Evolutionary conservation across 2,888 invertebrate genomes (phyloP).

Genomic region (Plebejus melissa): DNA sequence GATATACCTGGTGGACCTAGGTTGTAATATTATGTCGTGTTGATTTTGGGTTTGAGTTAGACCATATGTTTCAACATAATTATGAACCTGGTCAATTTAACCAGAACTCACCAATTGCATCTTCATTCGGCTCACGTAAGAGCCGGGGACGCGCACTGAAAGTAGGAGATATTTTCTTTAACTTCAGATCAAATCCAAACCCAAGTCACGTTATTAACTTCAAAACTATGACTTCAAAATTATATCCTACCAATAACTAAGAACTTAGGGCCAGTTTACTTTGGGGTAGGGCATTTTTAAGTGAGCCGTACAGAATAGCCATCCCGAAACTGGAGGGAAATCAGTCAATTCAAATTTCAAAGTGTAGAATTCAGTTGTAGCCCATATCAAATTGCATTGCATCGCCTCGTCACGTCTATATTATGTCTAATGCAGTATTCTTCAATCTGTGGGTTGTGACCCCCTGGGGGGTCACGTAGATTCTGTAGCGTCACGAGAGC

Average conservation of each 20-base stretch:
- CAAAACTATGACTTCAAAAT: neutral
- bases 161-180: constrained; percentile 5
- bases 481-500: too few species aligned
- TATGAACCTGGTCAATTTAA: neutral
- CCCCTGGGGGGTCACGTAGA: too few species aligned
- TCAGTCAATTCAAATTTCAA: too few species aligned
- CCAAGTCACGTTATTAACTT: neutral
- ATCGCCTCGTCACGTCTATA: too few species aligned
- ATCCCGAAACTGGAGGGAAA: too few species aligned
- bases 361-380: too few species aligned
- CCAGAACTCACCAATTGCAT: neutral
- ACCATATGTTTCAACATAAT: neutral
- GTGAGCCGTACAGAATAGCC: too few species aligned
- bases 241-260: neutral
- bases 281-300: too few species aligned
- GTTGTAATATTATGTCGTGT: neutral
- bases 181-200: neutral
- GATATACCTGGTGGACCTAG: neutral
- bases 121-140: constrained; percentile 1
- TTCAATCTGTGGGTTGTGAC: too few species aligned
- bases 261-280: neutral
- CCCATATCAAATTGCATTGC: too few species aligned
- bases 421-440: too few species aligned
- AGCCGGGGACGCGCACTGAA: neutral
- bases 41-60: too few species aligned